Percentiles rank a stretch among this genome's conserved stretches.
Evolutionary conservation across 2,888 invertebrate species (phyloP).

Genomic region (Leptogaster cylindrica): DNA sequence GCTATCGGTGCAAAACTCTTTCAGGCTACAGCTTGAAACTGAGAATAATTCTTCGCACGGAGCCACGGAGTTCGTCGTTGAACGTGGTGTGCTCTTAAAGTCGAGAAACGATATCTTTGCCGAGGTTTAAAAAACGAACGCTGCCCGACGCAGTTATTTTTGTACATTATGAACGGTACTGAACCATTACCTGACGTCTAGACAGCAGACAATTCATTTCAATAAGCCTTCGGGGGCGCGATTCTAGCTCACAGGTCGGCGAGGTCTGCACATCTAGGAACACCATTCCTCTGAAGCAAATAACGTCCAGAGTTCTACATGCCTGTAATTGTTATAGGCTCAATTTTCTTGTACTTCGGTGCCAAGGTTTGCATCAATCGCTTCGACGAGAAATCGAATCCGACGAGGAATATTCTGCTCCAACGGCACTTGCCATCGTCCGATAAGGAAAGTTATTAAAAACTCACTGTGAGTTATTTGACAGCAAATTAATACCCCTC

Average conservation of each 20-base stretch:
- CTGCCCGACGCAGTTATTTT: constrained; percentile 20
- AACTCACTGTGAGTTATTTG: constrained; percentile 24
- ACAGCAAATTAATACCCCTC: constrained; percentile 30
- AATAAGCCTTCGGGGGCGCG: constrained; percentile 23
- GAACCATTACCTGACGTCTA: constrained; percentile 37
- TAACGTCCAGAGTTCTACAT: constrained; percentile 1
- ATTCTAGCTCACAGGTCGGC: constrained; percentile 9
- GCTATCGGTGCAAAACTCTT: constrained; percentile 9
- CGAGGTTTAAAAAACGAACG: constrained; percentile 1
- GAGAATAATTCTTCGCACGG: neutral
- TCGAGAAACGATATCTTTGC: constrained; percentile 7
- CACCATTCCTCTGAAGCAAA: neutral
- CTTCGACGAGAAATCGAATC: neutral
- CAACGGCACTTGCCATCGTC: neutral
- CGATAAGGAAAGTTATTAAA: constrained; percentile 25
- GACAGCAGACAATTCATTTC: constrained; percentile 36
- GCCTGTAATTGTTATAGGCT: neutral
- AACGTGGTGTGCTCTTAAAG: constrained; percentile 27
- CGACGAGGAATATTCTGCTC: neutral
- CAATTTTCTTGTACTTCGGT: neutral
- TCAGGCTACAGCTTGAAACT: neutral
- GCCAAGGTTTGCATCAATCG: neutral
- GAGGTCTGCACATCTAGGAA: neutral
- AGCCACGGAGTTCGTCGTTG: neutral
- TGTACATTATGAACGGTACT: constrained; percentile 36